Conservation (phyloP, 2,113 vertebrate species). For the Microcebus jonahi region DNA sequence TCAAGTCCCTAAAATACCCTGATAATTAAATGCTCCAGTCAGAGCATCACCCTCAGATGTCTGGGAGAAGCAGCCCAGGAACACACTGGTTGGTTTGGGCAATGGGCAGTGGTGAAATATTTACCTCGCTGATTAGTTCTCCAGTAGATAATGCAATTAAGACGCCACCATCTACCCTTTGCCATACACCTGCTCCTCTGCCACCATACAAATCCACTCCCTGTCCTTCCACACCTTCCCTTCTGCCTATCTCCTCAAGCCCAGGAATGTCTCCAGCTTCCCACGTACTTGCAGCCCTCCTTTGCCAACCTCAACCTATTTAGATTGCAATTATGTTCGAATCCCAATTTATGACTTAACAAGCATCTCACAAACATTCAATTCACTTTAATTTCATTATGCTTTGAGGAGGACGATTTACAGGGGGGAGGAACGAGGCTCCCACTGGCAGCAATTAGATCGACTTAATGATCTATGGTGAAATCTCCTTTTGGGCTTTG, state of each 20-base stretch:
- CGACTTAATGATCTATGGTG: background rate
- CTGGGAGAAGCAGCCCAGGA: background rate
- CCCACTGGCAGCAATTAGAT: background rate
- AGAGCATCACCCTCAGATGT: background rate
- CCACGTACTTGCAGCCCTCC: rapidly evolving
- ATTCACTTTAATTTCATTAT: constrained; percentile 60
- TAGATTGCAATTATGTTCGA: background rate
- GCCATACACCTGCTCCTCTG: background rate
- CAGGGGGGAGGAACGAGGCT: background rate
- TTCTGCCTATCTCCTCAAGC: background rate
- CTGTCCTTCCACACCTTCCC: background rate
- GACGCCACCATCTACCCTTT: background rate
- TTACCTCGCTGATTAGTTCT: background rate
- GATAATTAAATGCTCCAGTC: background rate
- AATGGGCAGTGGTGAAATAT: background rate
- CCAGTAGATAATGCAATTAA: background rate
- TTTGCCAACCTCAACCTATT: background rate
- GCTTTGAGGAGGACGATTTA: constrained; percentile 45
- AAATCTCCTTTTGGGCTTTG: background rate
- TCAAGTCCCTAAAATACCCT: background rate
- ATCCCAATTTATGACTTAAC: constrained; percentile 60
- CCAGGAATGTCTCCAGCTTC: background rate
- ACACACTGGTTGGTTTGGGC: background rate
- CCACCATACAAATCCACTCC: background rate
- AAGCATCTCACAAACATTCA: constrained; percentile 62